A percentile compares a stretch with the other conserved stretches of the same genome.
These are phyloP conservation scores for Polymixis flavicincta DNA, from an alignment of 2,888 invertebrate species.

Conservation along the genomic window DNA sequence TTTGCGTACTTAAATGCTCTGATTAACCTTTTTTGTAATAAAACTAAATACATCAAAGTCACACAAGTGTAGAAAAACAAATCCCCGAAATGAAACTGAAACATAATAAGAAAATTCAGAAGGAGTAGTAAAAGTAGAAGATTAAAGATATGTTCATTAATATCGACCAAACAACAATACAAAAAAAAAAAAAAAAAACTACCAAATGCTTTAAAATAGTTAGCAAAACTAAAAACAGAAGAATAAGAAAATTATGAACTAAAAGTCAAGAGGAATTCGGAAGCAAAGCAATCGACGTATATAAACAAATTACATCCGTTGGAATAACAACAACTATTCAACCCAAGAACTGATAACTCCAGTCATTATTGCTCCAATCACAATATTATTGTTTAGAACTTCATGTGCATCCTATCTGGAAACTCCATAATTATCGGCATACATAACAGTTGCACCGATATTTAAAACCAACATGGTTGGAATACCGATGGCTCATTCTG, in stretches of 20 bases:
- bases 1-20: too few relatives aligned
- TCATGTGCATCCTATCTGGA: constrained; percentile 47
- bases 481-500: constrained; percentile 52
- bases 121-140: background rate
- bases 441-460: constrained; percentile 36
- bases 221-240: background rate
- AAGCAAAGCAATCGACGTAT: background rate
- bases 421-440: constrained; percentile 44
- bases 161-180: too few relatives aligned
- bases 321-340: background rate
- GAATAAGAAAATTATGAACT: background rate
- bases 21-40: background rate
- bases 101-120: background rate
- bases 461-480: constrained; percentile 57
- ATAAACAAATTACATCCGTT: background rate
- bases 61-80: too few relatives aligned
- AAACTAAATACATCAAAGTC: background rate
- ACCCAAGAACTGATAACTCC: background rate
- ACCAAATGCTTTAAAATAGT: background rate
- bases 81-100: too few relatives aligned
- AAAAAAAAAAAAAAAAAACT: too few relatives aligned
- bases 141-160: too few relatives aligned
- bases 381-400: constrained; percentile 29
- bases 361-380: background rate
- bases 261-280: background rate